Conservation (phyloP, 2,113 vertebrate species). For the Semnornis frantzii region DNA sequence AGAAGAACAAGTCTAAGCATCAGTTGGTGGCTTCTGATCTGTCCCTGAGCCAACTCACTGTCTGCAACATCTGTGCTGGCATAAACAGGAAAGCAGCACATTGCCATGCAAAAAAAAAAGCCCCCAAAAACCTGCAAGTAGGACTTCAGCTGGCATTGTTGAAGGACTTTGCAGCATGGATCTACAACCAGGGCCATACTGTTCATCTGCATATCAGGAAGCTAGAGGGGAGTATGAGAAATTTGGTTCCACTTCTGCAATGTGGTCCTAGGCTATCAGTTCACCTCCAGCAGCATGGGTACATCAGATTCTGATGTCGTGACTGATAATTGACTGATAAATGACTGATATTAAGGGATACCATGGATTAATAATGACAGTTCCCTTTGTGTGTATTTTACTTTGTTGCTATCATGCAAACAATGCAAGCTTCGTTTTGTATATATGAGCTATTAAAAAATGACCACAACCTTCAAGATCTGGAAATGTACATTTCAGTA, state of each 20-base stretch:
- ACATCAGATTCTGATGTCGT: not conserved
- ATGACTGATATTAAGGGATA: not conserved
- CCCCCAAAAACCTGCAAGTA: not conserved
- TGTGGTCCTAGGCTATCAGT: not conserved
- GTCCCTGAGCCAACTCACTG: not conserved
- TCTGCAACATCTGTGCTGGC: not conserved
- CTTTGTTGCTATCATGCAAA: not conserved
- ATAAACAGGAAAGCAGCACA: not conserved
- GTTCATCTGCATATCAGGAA: not conserved
- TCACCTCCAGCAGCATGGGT: not conserved
- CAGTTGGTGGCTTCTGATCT: not conserved
- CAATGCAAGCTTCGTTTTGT: not conserved
- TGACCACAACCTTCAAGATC: not conserved
- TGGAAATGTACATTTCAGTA: not conserved
- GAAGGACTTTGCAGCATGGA: not conserved
- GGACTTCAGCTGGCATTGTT: not conserved
- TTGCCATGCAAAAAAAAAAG: not conserved
- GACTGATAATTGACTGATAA: not conserved
- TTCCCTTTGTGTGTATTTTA: not conserved
- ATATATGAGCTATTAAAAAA: not conserved
- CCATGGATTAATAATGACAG: not conserved
- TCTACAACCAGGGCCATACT: not conserved
- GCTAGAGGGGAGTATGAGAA: not conserved
- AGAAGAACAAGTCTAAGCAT: not conserved
- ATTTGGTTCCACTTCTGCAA: not conserved